These are phyloP conservation scores for Anarhynchus alexandrinus DNA, from an alignment of 2,113 vertebrate genomes.

Conservation along the genomic window DNA sequence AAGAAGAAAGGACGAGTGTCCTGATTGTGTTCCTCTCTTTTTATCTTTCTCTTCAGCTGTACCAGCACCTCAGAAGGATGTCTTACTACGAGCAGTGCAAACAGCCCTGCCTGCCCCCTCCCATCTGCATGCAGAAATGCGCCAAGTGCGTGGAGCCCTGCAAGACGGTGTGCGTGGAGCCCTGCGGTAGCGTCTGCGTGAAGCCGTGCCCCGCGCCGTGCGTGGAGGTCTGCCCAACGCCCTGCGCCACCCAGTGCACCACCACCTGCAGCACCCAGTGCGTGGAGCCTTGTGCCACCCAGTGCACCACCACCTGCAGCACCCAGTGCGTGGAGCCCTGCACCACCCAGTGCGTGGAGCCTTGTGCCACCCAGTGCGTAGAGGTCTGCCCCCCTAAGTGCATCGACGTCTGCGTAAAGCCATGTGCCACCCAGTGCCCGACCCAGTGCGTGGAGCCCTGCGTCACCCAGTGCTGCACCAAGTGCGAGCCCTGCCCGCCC, in stretches of 20 bases:
- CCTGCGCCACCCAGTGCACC: neutral
- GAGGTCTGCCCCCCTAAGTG: neutral
- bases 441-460: neutral
- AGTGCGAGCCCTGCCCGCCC: neutral
- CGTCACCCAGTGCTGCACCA: neutral
- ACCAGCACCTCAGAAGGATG: neutral
- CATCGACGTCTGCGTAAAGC: neutral
- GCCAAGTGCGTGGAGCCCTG: neutral
- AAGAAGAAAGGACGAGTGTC: fast-evolving
- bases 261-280: neutral
- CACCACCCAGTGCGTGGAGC: neutral
- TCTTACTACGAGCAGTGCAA: constrained; percentile 60
- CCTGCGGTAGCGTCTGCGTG: neutral
- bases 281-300: neutral
- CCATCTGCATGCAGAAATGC: neutral
- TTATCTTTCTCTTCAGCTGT: neutral
- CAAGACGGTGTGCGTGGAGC: neutral
- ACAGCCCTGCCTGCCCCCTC: constrained; percentile 46
- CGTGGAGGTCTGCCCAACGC: neutral
- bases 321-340: neutral
- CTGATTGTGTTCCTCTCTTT: neutral
- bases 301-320: neutral
- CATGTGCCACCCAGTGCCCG: neutral
- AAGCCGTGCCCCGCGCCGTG: neutral
- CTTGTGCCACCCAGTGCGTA: neutral